Base-by-base conservation (phyloP, 2,113 vertebrate genomes). In the Hyperoodon ampullatus region DNA sequence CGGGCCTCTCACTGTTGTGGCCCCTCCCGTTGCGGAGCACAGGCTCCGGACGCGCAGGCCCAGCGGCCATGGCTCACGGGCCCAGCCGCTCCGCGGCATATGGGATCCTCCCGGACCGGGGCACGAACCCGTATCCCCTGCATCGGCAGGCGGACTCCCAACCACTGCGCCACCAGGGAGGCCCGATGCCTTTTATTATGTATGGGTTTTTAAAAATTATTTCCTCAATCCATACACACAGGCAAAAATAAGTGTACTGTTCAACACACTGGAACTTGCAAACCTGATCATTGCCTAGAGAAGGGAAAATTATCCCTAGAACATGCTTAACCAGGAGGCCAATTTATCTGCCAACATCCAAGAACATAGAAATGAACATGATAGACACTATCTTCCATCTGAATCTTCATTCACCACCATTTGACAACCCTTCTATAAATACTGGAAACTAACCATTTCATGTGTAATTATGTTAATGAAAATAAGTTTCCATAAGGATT, bases 351-450 rank as follows among this genome's bases (percentile, higher is more conserved):
- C 83, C 99, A 99, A 26, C 99, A 99, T 28, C 99, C 99, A 93
- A 99, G 98, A 86, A 99, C 96, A 86, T 99, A 99, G 78, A 99
- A 94, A 95, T 99, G 99, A 82, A 99, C 63, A 0, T 99, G 99
- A 98, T 99, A 99, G 93, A 99, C 99, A 99, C 97, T 99, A 99
- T 53, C 99, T 99, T 28, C 99, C 99, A 13, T 99, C 98, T 1
- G 98, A 98, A 42, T 99, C 99, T 85, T 99, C 99, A 77, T 99
- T 99, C 95, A 99, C 50, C 91, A 99, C 98, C 97, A 99, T 98
- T 89, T 99, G 98, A 97, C 98, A 99, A 95, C 99, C 99, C 47
- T 98, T 99, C 98, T 88, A 50, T 30, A 72, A 44, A 92, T 88
- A 55, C 2, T 87, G 66, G 80, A 92, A 87, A 72, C 13, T 66